Base-by-base conservation (phyloP, 2,888 invertebrate genomes). In the Macaria notata region DNA sequence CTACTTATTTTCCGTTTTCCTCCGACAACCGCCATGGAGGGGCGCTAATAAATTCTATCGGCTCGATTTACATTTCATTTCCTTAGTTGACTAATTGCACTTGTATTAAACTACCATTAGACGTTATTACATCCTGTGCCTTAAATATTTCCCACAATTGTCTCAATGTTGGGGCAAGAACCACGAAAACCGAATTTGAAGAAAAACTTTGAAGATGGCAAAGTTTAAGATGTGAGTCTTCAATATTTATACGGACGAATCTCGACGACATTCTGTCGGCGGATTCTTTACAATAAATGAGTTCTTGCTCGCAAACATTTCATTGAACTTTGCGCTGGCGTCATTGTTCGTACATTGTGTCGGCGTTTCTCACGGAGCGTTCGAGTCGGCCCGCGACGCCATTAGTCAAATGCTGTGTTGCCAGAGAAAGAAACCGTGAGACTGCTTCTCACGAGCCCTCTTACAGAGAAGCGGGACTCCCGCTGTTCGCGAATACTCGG, bases 401-500 rank as follows among this genome's bases (percentile, higher is more conserved):
- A 79, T 82, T 79, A 79, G 68, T 81, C 73, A 80, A 81, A 70
- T 73, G 70, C 64, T 74, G 71, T 73, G 71, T 76, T 72, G 75
- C 71, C 72, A 76, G 63, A 72, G 70, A 81, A 84, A 83, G 79
- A 81, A 84, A 78, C 71, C 70, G 77, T 79, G 78, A 71, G 78
- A 80, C 68, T 65, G 68, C 75, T 87, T 86, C 86, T 81, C 86
- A 86, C 82, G 80, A 71, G 68, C 56, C 63, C 56, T 66, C 69
- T 73, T 71, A 71, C 72, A 68, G 69, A 80, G 78, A 79, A 82
- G 74, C 70, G 65, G 64, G 69, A 67, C 68, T 70, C 81, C 82
- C 75, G 79, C 83, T 83, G 81, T 71, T 77, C 69, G 71, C 72
- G 72, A 71, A 73, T 68, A 68, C 66, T 68, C 68, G 66, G 71